Evolutionary conservation across 2,113 vertebrate species (phyloP), one percentile per base, ranked within the genome.

Genomic region (Aspiorhynchus laticeps): DNA sequence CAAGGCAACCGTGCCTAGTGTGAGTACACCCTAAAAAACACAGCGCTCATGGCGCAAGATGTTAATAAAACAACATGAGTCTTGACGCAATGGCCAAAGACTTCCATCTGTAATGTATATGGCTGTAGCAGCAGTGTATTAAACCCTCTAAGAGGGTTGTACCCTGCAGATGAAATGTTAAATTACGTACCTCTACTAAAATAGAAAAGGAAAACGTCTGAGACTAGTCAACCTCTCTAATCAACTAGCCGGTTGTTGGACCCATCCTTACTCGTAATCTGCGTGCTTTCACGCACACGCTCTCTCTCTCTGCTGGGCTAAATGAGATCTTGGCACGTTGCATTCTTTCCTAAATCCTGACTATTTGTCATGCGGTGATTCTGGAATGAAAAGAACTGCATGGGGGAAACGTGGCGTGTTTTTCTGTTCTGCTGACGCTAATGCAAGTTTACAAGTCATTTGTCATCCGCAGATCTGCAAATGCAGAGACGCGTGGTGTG

Each of bases 381-480:
- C 63, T 65, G 77, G 61, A 89, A 91, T 91, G 85, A 85, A 90
- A 74, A 75, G 83, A 90, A 88, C 89, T 80, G 87, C 88, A 86
- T 85, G 82, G 89, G 88, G 88, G 83, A 85, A 86, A 87, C 77
- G 82, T 88, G 87, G 41, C 17, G 75, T 87, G 88, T 73, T 85
- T 86, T 88, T 83, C 77, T 83, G 76, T 88, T 88, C 86, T 87
- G 85, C 88, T 92, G 91, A 92, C 63, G 77, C 84, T 93, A 93
- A 94, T 92, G 90, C 90, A 92, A 91, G 83, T 92, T 92, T 93
- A 91, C 92, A 91, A 92, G 92, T 92, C 91, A 92, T 93, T 93
- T 93, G 89, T 92, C 91, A 92, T 83, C 76, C 61, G 33, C 78
- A 83, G 88, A 91, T 90, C 86, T 71, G 89, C 31, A 87, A 85